These are phyloP conservation scores for Orientallactaga sibirica DNA, from an alignment of 2,797 vertebrate genomes.

Conservation along the genomic window DNA sequence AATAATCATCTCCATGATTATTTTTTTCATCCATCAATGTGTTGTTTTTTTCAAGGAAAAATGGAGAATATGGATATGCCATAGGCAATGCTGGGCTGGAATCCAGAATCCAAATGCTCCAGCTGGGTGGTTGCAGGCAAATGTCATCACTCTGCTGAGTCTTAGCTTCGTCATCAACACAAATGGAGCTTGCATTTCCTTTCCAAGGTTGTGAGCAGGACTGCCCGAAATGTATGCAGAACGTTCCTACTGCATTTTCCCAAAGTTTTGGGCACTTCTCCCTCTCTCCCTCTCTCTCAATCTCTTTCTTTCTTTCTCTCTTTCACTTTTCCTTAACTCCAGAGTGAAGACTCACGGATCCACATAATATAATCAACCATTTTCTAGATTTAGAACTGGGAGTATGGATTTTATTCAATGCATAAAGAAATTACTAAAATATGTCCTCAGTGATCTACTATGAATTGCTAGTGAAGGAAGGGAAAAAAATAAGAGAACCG, in stretches of 20 bases:
- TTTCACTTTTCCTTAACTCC: background rate
- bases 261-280: background rate
- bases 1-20: background rate
- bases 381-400: conserved; percentile 50
- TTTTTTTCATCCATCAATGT: conserved; percentile 13
- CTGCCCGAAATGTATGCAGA: background rate
- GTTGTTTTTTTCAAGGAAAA: background rate
- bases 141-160: background rate
- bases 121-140: background rate
- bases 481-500: background rate
- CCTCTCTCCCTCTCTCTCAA: background rate
- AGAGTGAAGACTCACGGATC: no score
- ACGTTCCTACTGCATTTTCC: background rate
- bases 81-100: conserved; percentile 9
- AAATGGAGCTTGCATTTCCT: background rate
- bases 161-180: background rate
- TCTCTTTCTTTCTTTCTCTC: background rate
- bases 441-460: background rate
- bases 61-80: background rate
- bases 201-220: background rate
- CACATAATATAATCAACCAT: conserved; percentile 9
- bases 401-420: conserved; percentile 30
- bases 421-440: conserved; percentile 28
- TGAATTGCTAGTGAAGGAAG: background rate
- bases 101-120: background rate